A percentile compares a stretch with the other conserved stretches of the same genome.
phyloP scores from a whole-genome alignment of 2,797 vertebrate species.

The Urosaurus nigricauda region DNA sequence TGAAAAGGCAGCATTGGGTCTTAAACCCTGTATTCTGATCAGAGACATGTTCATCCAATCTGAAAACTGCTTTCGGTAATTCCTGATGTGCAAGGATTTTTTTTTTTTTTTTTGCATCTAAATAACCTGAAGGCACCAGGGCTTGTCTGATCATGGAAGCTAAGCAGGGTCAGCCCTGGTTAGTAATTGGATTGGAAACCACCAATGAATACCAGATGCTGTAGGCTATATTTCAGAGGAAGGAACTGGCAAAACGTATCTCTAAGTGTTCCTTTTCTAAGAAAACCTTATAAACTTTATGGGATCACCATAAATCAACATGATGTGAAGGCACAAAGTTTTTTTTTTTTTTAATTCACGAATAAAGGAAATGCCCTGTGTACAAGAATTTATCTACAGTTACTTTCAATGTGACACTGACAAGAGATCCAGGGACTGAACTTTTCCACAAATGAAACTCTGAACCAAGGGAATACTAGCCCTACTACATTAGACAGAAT shows the following conservation, averaged over 20 bases:
- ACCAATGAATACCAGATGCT: too few species aligned
- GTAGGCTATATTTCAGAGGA: too few species aligned
- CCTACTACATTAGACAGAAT: background rate
- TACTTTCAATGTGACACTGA: background rate
- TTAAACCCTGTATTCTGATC: background rate
- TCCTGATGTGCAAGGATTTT: background rate
- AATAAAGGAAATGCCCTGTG: background rate
- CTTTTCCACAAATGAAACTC: background rate
- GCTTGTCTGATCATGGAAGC: too few species aligned
- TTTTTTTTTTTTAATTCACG: background rate
- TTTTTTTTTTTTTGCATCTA: too few species aligned
- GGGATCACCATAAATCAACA: too few species aligned
- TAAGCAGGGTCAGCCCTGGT: too few species aligned
- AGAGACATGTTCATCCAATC: background rate
- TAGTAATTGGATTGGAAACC: too few species aligned
- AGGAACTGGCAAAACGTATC: too few species aligned
- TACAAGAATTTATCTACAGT: background rate
- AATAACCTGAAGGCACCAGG: too few species aligned
- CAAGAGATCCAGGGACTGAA: background rate
- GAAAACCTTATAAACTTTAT: too few species aligned
- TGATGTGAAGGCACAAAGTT: too few species aligned
- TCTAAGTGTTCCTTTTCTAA: too few species aligned
- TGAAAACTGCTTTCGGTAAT: background rate
- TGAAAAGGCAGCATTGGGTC: background rate
- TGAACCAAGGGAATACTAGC: background rate